These are phyloP conservation scores for Lepidotrigona ventralis DNA, from an alignment of 1,140 invertebrate genomes.

Conservation along the genomic window DNA sequence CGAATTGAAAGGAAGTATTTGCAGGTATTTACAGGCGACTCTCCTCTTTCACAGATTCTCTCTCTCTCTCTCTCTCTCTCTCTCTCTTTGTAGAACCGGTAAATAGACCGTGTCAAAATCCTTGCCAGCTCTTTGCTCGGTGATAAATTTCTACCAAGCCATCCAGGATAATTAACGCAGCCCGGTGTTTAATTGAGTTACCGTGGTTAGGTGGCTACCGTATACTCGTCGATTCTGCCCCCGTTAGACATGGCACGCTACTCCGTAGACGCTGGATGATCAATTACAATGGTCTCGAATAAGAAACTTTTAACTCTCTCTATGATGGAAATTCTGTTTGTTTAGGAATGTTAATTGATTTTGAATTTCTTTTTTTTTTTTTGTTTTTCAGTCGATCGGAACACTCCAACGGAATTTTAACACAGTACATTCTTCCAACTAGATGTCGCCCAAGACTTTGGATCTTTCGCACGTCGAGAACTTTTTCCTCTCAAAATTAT, in stretches of 20 bases:
- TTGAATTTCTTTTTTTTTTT: no score
- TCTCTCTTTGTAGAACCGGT: background rate
- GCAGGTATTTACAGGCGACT: no score
- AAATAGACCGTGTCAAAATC: constrained; percentile 50
- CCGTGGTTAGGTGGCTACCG: constrained; percentile 12
- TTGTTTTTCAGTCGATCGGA: no score
- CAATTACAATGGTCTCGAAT: background rate
- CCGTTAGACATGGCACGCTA: background rate
- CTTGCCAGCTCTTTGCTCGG: background rate
- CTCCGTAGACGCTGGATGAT: background rate
- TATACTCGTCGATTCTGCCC: background rate
- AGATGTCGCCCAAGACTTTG: no score
- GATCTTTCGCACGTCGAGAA: no score
- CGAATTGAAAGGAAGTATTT: constrained; percentile 19
- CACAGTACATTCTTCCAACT: no score
- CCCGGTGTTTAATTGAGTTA: constrained; percentile 38
- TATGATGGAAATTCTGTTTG: background rate
- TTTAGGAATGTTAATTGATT: background rate
- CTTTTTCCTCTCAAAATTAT: no score
- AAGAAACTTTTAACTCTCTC: background rate
- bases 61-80: background rate
- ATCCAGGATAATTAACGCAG: constrained; percentile 37
- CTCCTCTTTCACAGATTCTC: background rate
- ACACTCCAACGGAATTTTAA: no score
- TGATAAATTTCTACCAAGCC: constrained; percentile 38